These are phyloP conservation scores for Carapus acus DNA, from an alignment of 2,797 vertebrate species.

Conservation along the genomic window DNA sequence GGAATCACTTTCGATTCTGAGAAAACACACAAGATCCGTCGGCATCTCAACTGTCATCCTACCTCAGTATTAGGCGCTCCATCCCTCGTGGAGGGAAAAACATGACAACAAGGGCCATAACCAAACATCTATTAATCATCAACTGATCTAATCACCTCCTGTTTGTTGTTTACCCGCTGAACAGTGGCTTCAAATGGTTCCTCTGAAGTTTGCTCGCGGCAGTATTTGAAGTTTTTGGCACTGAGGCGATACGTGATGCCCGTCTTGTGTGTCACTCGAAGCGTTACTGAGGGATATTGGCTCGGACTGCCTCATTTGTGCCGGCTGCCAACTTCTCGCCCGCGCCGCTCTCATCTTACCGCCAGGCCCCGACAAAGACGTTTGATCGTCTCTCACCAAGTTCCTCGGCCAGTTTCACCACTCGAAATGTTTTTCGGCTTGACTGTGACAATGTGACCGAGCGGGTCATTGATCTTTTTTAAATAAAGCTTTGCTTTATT, in stretches of 20 bases:
- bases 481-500: conserved; percentile 8
- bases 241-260: conserved; percentile 1
- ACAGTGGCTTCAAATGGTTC: background rate
- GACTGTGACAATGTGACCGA: background rate
- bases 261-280: conserved; percentile 1
- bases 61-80: background rate
- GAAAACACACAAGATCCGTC: conserved; percentile 12
- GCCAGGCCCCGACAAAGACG: conserved; percentile 11
- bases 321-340: conserved; percentile 40
- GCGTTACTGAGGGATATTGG: conserved; percentile 22
- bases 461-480: too few species aligned
- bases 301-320: conserved; percentile 18
- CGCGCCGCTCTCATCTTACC: conserved; percentile 5
- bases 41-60: conserved; percentile 1
- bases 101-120: conserved; percentile 3
- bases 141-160: conserved; percentile 9
- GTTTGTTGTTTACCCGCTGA: conserved; percentile 22
- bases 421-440: background rate
- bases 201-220: background rate
- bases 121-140: conserved; percentile 1
- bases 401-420: conserved; percentile 10
- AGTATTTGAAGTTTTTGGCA: background rate
- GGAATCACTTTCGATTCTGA: conserved; percentile 13
- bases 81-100: conserved; percentile 1
- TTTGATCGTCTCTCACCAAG: conserved; percentile 31